These are phyloP conservation scores for Neria commutata DNA, from an alignment of 2,888 invertebrate species.

Conservation along the genomic window DNA sequence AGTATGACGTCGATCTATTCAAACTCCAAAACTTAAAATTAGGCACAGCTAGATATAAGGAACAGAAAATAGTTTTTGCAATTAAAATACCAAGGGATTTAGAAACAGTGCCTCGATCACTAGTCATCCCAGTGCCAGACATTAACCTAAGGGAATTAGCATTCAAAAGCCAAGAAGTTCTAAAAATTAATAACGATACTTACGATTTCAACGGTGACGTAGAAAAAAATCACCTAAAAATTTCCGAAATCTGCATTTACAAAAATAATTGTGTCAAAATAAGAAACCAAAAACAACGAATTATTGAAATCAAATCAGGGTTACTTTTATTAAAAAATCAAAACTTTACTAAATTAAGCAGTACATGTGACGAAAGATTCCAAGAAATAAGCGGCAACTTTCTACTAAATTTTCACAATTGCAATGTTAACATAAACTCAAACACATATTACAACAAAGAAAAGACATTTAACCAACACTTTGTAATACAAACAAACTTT, in stretches of 20 bases:
- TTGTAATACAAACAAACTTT: background rate
- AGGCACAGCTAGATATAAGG: background rate
- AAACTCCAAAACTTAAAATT: background rate
- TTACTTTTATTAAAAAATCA: constrained; percentile 1
- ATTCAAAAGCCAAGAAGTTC: no score
- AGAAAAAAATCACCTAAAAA: background rate
- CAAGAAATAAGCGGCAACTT: background rate
- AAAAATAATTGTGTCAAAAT: background rate
- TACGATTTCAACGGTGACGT: background rate
- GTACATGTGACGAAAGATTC: background rate
- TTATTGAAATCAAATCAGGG: background rate
- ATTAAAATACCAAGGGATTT: background rate
- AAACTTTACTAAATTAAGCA: background rate
- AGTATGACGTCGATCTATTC: background rate
- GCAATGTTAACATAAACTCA: background rate
- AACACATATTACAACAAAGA: background rate
- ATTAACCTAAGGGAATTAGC: no score
- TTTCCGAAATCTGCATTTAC: background rate
- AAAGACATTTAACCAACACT: background rate
- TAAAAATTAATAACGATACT: background rate
- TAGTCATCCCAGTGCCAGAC: background rate
- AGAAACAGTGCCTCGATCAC: background rate
- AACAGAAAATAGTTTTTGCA: background rate
- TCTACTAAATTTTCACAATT: background rate
- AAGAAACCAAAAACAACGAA: background rate